A percentile compares a stretch with the other conserved stretches of the same genome.
Conservation (phyloP, 1,140 invertebrate species). For the Drosophila erecta region DNA sequence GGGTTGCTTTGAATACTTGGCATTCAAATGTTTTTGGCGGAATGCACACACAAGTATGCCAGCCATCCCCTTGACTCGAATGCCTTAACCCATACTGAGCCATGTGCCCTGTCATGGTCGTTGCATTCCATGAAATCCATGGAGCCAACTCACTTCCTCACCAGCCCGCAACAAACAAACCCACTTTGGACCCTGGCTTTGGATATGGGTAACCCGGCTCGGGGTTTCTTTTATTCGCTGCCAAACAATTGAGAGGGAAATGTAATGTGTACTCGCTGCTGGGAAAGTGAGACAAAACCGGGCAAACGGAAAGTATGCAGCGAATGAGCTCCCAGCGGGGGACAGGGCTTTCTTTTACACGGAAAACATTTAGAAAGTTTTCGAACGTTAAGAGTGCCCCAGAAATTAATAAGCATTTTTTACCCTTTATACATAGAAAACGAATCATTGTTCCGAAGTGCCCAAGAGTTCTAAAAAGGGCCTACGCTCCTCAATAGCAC, state of each 20-base stretch:
- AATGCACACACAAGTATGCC: constrained; percentile 37
- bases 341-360: constrained; percentile 9
- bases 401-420: no score
- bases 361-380: not conserved
- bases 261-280: constrained; percentile 60
- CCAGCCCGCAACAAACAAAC: constrained; percentile 37
- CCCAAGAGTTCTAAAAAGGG: not conserved
- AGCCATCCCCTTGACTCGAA: constrained; percentile 31
- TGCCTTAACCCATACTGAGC: constrained; percentile 33
- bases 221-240: constrained; percentile 60
- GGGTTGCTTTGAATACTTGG: constrained; percentile 47
- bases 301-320: constrained; percentile 39
- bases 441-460: not conserved
- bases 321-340: constrained; percentile 25
- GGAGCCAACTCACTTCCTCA: constrained; percentile 22
- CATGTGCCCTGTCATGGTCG: constrained; percentile 45
- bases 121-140: constrained; percentile 46
- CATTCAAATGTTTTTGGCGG: constrained; percentile 60
- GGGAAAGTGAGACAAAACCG: constrained; percentile 54
- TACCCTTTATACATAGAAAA: no score
- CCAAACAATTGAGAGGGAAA: constrained; percentile 66
- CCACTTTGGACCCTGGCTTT: constrained; percentile 39
- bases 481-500: no score
- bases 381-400: no score
- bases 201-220: constrained; percentile 26